These are phyloP conservation scores for Corydoras sp. DNA, from an alignment of 2,113 vertebrate genomes.

Conservation along the genomic window DNA sequence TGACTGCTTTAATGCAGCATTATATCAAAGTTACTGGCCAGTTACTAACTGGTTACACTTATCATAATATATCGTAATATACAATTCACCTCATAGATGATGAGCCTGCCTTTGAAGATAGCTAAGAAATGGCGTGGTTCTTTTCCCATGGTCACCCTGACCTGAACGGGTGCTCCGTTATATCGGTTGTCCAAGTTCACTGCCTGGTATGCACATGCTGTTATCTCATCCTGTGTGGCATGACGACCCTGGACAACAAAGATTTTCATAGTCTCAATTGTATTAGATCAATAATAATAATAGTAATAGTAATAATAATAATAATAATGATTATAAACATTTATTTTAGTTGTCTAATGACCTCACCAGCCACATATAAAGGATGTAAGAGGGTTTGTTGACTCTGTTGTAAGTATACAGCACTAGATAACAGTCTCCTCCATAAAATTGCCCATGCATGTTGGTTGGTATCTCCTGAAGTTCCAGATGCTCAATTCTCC, in stretches of 20 bases:
- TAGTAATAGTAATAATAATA: no score
- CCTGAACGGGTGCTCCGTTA: slow-evolving; percentile 77
- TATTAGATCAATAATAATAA: no score
- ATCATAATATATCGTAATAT: no score
- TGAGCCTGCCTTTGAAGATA: slow-evolving; percentile 80
- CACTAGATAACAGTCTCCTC: slow-evolving; percentile 84
- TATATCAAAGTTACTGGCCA: no score
- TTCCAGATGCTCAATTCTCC: slow-evolving; percentile 80
- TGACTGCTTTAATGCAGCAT: no score
- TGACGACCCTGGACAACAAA: slow-evolving; percentile 71
- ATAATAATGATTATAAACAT: no score
- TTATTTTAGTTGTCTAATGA: no score
- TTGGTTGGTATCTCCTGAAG: slow-evolving; percentile 71
- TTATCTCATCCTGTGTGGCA: slow-evolving; percentile 77
- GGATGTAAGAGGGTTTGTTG: slow-evolving; percentile 68
- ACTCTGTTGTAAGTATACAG: slow-evolving; percentile 76
- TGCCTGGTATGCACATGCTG: slow-evolving; percentile 79
- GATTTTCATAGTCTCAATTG: no score
- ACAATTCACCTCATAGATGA: slow-evolving; percentile 77
- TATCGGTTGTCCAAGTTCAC: slow-evolving; percentile 74
- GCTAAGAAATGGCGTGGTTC: slow-evolving; percentile 84
- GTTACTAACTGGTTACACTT: no score
- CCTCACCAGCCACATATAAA: slow-evolving; percentile 88
- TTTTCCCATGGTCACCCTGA: slow-evolving; percentile 86
- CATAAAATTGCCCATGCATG: slow-evolving; percentile 79